A percentile compares a stretch with the other conserved stretches of the same genome.
Conservation (phyloP, 2,797 vertebrate species). For the Anabas testudineus region DNA sequence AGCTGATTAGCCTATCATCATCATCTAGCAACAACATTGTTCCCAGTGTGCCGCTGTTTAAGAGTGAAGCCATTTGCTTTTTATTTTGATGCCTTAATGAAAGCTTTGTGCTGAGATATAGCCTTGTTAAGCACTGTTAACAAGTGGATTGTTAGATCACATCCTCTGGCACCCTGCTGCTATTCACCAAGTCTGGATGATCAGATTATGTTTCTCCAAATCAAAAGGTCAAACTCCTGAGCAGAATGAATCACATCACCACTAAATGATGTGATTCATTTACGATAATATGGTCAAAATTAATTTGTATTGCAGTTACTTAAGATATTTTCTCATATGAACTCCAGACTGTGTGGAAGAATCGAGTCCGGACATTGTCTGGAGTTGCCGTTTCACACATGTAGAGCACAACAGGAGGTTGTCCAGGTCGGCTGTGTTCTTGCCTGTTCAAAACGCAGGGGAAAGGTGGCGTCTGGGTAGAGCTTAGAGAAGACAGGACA, state of each 20-base stretch:
- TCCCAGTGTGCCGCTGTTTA: slow-evolving; percentile 40
- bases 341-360: too few species aligned
- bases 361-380: too few species aligned
- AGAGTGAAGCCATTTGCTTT: slow-evolving; percentile 62
- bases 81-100: slow-evolving; percentile 63
- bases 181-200: background rate
- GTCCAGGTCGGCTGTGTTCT: too few species aligned
- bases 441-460: too few species aligned
- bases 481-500: too few species aligned
- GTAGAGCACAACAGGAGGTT: too few species aligned
- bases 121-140: slow-evolving; percentile 55
- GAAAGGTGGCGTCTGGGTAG: too few species aligned
- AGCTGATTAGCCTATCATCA: slow-evolving; percentile 73
- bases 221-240: background rate
- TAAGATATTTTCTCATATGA: too few species aligned
- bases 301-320: background rate
- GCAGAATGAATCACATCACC: background rate
- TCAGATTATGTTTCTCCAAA: slow-evolving; percentile 18
- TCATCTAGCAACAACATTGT: slow-evolving; percentile 67
- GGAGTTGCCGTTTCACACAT: too few species aligned
- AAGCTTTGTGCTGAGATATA: slow-evolving; percentile 68
- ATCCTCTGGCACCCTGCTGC: slow-evolving; percentile 9
- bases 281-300: background rate
- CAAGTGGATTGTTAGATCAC: slow-evolving; percentile 29
- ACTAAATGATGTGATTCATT: background rate